Conservation (phyloP, 2,113 vertebrate species). For the Micromys minutus region DNA sequence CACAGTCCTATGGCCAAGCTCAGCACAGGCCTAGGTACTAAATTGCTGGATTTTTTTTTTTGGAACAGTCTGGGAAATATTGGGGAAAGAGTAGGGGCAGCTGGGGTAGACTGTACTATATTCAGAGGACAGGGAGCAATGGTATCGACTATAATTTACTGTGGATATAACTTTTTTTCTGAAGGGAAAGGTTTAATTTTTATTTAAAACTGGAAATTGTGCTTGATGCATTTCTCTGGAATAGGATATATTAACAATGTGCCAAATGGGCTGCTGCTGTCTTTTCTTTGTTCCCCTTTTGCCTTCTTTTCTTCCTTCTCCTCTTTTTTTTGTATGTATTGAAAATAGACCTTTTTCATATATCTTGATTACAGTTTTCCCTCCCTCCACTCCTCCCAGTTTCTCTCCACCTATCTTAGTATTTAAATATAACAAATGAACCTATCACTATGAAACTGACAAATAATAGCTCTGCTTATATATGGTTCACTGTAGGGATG, state of each 20-base stretch:
- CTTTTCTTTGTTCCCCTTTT: fast-evolving
- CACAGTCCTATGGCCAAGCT: background rate
- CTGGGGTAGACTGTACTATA: background rate
- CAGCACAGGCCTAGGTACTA: background rate
- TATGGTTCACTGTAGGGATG: background rate
- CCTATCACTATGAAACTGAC: background rate
- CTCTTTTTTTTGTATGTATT: background rate
- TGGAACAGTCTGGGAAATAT: background rate
- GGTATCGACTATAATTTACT: background rate
- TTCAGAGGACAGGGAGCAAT: background rate
- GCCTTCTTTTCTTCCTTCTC: background rate
- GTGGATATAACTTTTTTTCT: background rate
- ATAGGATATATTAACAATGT: background rate
- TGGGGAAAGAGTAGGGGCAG: background rate
- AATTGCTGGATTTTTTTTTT: background rate
- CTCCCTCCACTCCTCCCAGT: background rate
- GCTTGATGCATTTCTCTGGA: background rate
- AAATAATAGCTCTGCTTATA: constrained; percentile 1
- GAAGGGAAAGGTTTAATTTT: background rate
- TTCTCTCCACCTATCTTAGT: background rate
- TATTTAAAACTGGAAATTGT: background rate
- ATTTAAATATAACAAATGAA: background rate
- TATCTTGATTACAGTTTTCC: background rate
- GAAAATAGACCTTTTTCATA: background rate
- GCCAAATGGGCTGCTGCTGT: background rate